phyloP scores from a whole-genome alignment of 2,888 invertebrate genomes.

The Thecocarcelia acutangulata region DNA sequence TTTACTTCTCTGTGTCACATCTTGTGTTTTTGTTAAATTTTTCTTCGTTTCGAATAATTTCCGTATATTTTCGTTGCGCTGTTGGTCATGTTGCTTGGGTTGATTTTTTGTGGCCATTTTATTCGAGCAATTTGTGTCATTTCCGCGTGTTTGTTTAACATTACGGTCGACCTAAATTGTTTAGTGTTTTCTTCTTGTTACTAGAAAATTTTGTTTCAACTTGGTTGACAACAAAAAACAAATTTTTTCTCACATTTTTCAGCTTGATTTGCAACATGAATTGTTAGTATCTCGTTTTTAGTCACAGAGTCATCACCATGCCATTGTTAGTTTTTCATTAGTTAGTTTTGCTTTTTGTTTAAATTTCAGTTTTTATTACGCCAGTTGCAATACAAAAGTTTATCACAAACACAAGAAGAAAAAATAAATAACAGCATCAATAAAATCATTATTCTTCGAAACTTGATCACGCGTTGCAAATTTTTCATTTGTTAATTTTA shows the following conservation, averaged over 20 bases:
- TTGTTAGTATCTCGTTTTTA: constrained; percentile 49
- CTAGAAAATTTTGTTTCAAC: constrained; percentile 67
- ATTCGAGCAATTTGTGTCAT: constrained; percentile 64
- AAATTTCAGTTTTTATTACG: constrained; percentile 11
- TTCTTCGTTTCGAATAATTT: constrained; percentile 74
- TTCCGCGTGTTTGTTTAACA: constrained; percentile 68
- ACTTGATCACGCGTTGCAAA: constrained; percentile 57
- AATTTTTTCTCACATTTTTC: constrained; percentile 15
- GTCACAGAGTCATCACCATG: constrained; percentile 39
- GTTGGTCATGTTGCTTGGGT: constrained; percentile 73
- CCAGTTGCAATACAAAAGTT: constrained; percentile 17
- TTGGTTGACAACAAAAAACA: constrained; percentile 4
- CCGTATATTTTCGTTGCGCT: constrained; percentile 77
- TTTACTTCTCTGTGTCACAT: constrained; percentile 41
- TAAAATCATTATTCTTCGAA: constrained; percentile 15
- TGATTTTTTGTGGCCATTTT: constrained; percentile 69
- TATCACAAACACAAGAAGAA: constrained; percentile 6
- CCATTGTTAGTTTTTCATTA: constrained; percentile 59
- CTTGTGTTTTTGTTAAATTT: constrained; percentile 52
- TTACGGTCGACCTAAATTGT: constrained; percentile 76
- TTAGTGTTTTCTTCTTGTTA: constrained; percentile 68
- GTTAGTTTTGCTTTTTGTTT: constrained; percentile 10
- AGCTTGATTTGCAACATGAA: constrained; percentile 17
- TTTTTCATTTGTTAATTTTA: constrained; percentile 41
- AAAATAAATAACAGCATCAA: constrained; percentile 14